A percentile compares a stretch with the other conserved stretches of the same genome.
These are phyloP conservation scores for Doryteuthis pealeii DNA, from an alignment of 1,140 invertebrate species.

Conservation along the genomic window DNA sequence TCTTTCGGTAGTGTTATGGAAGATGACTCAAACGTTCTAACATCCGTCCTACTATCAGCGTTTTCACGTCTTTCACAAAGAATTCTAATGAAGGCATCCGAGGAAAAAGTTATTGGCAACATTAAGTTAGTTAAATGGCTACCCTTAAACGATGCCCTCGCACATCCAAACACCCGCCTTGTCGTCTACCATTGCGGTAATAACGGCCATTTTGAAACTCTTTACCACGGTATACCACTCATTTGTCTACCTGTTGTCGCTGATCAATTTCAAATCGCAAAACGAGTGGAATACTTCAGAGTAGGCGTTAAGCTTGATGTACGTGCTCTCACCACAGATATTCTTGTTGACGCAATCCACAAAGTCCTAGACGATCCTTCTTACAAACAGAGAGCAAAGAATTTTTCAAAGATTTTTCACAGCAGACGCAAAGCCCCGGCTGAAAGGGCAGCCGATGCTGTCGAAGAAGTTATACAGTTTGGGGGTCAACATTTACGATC, in stretches of 20 bases:
- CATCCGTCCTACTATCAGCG: constrained; percentile 14
- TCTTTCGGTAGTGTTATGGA: constrained; percentile 20
- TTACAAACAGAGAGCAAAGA: background rate
- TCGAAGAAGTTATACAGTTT: background rate
- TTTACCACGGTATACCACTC: constrained; percentile 41
- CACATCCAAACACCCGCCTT: constrained; percentile 15
- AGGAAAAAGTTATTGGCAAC: constrained; percentile 1
- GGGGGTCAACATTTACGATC: background rate
- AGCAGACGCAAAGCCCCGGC: background rate
- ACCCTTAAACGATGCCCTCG: constrained; percentile 25
- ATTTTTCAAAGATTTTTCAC: background rate
- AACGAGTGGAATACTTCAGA: constrained; percentile 15
- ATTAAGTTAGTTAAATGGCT: constrained; percentile 21
- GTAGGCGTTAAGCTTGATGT: background rate
- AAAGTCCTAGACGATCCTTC: background rate
- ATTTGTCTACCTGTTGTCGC: constrained; percentile 73
- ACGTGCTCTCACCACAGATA: background rate
- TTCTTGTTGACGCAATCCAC: background rate
- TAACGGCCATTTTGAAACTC: constrained; percentile 36
- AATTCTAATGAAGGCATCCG: constrained; percentile 6
- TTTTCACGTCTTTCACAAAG: constrained; percentile 11
- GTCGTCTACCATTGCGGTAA: constrained; percentile 22
- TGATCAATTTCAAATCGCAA: constrained; percentile 66
- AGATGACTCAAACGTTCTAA: background rate
- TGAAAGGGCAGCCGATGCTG: background rate